Base-by-base conservation (phyloP, 2,888 invertebrate species). In the Hydroisotoma schaefferi region DNA sequence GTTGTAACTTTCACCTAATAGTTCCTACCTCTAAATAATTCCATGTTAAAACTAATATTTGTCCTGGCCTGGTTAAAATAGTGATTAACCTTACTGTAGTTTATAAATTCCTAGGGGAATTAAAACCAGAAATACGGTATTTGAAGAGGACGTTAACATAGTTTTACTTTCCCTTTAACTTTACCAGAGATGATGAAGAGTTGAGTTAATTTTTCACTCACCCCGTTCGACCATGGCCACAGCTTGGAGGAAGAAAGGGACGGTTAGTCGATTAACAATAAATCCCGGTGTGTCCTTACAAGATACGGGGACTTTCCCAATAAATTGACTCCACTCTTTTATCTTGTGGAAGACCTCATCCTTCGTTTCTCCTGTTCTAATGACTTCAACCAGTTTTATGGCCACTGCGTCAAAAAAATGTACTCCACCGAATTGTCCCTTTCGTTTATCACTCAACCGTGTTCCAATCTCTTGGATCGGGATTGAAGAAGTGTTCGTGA, bases 371-470 rank as follows among this genome's bases (percentile, higher is more conserved):
- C 76, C 74, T 57, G 76, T 78, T 60, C 78, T 75, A 38, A 82
- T 63, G 59, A 81, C 81, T 77, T 83, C 83, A 8, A 83, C 74
- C 8, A 83, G 75, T 73, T 81, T 81, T 82, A 83, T 83, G 61
- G 82, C 75, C 18, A 79, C 82, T 26, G 83, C 81, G 73, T 82
- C 82, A 74, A 83, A 83, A 74, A 83, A 83, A 73, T 83, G 83
- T 5, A 83, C 75, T 15, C 82, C 83, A 26, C 80, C 82, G 75
- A 82, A 82, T 56, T 77, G 74, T 60, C 79, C 78, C 68, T 75
- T 74, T 54, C 80, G 72, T 47, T 77, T 73, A 10, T 46, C 5
- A 55, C 77, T 73, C 44, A 80, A 76, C 33, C 77, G 73, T 52
- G 70, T 69, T 4, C 80, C 80, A 60, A 83, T 82, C 59, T 81